Evolutionary conservation across 2,113 vertebrate genomes (phyloP), one percentile per base, ranked within the genome.

Genomic region (Toxotes jaculatrix): DNA sequence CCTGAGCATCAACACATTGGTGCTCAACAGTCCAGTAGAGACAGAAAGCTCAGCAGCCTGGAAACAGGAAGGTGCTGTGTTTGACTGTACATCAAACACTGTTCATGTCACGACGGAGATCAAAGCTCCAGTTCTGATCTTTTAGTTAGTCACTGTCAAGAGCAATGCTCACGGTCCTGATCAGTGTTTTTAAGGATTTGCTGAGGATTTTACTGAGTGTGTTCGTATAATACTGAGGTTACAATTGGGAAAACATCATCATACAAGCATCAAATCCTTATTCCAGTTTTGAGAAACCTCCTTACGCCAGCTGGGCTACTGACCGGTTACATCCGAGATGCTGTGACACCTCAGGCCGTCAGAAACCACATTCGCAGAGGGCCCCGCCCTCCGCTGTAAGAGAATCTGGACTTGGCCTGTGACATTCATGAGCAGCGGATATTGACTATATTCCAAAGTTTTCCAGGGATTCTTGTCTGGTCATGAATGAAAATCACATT

Each of bases 1-100:
- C 67, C 72, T 1, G 16, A 42, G 65, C 51, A 14, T 85, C 83
- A 36, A 67, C 74, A 45, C 72, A 5, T 32, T 9, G 36, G 14
- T 12, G 12, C 40, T 70, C 77, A 23, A 7, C 60, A 4, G 85
- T 90, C 86, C 84, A 9, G 86, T 60, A 8, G 56, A 88, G 75
- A 67, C 60, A 4, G 36, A 55, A 34, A 74, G 80, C 84, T 85
- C 76, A 67, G 84, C 75, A 36, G 55, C 63, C 42, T 4, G 67
- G 49, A 89, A 88, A 86, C 76, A 60, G 13, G 10, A 53, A 78
- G 84, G 68, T 62, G 82, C 68, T 64, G 71, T 6, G 51, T 81
- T 71, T 23, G n/a, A 56, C 45, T 53, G 38, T 17, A 74, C 79
- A 86, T 89, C 77, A 89, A 86, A 89, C 85, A 17, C 55, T 1